A percentile compares a stretch with the other conserved stretches of the same genome.
Conservation (phyloP, 2,113 vertebrate species). For the Phocoena phocoena region DNA sequence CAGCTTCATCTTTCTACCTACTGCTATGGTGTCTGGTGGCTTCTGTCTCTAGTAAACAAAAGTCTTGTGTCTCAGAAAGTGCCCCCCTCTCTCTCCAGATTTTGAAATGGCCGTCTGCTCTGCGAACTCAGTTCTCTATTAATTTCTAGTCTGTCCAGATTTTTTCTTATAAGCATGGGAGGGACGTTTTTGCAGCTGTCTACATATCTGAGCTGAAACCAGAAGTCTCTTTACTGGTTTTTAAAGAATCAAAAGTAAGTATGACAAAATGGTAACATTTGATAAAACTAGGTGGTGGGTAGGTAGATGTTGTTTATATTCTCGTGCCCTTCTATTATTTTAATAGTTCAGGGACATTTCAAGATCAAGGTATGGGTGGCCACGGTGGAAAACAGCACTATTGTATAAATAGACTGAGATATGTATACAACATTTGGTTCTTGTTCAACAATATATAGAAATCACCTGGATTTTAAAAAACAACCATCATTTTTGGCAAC, state of each 20-base stretch:
- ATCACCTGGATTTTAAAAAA: slow-evolving; percentile 48
- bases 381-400: not conserved
- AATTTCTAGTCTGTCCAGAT: slow-evolving; percentile 44
- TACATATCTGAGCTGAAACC: slow-evolving; percentile 37
- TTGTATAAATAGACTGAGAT: slow-evolving; percentile 29
- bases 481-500: not conserved
- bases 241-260: slow-evolving; percentile 21
- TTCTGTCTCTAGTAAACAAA: not conserved
- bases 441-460: slow-evolving; percentile 45
- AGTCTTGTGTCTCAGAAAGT: not conserved
- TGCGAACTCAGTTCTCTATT: slow-evolving; percentile 13
- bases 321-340: slow-evolving; percentile 31
- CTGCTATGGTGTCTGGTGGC: not conserved
- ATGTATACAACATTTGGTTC: slow-evolving; percentile 23
- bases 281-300: slow-evolving; percentile 28
- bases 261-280: slow-evolving; percentile 55
- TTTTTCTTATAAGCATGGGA: slow-evolving; percentile 48
- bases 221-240: slow-evolving; percentile 55
- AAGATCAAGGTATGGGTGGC: slow-evolving; percentile 29
- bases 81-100: not conserved
- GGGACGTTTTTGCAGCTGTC: slow-evolving; percentile 32
- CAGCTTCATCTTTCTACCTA: not conserved
- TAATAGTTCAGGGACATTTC: slow-evolving; percentile 49
- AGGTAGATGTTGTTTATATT: slow-evolving; percentile 28
- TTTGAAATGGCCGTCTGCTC: slow-evolving; percentile 22